Base-by-base conservation (phyloP, 2,888 invertebrate genomes). In the Parnassius apollo region DNA sequence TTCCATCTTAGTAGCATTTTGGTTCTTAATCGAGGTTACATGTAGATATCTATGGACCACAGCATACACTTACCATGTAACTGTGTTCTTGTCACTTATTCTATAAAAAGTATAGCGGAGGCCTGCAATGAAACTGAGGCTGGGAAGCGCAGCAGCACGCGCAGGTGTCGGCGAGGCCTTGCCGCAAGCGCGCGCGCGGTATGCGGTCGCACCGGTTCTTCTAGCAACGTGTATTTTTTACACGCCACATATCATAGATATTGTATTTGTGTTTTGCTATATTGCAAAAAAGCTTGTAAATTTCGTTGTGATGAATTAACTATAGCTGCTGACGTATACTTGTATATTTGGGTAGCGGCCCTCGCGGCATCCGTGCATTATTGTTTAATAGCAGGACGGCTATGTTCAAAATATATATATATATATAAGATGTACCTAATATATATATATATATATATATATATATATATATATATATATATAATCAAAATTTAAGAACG, bases 191-290 rank as follows among this genome's bases (percentile, higher is more conserved):
- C 84, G 81, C 85, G 85, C 81, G 75, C 77, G 88, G 90, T 83
- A 91, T 91, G 91, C 85, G 86, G 91, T 91, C 86, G 76, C 89
- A 91, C 91, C 91, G 91, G 91, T 91, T 91, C 85, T 85, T 84
- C 88, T 89, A 88, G 88, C 88, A 85, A 78, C 83, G 85, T 86
- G 85, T 86, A 85, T 89, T 91, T 91, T 91, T 89, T 88, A 88
- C 85, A 85, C 75, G 71, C 82, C 84, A 88, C 88, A 89, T 86
- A 90, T 89, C 85, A 88, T 86, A 86, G 77, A 88, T 83, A 88
- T 88, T 90, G 88, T 89, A 88, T 80, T 85, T 85, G 83, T 85
- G 85, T 88, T 89, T 90, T 88, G 84, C 85, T 88, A 80, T 81
- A 80, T 85, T 84, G 85, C 86, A 89, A 90, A 90, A 90, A 85